These are phyloP conservation scores for Axis porcinus DNA, from an alignment of 2,113 vertebrate species.

Conservation along the genomic window DNA sequence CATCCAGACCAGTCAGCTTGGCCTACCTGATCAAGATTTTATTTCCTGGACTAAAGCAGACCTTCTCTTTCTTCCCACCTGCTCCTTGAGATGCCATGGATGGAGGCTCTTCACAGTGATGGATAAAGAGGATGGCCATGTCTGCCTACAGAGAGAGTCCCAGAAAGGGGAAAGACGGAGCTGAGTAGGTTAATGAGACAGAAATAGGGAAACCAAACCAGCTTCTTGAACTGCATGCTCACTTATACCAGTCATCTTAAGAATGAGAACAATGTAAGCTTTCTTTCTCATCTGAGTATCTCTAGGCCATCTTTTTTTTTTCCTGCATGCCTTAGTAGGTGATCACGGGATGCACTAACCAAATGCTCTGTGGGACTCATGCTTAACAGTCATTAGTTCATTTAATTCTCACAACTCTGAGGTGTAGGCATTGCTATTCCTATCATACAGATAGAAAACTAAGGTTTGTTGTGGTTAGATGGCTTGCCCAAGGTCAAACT, in stretches of 20 bases:
- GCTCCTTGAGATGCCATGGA: background rate
- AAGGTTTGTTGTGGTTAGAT: background rate
- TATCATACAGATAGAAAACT: background rate
- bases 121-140: background rate
- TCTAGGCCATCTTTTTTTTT: background rate
- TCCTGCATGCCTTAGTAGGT: background rate
- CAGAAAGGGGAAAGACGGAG: background rate
- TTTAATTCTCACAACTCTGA: background rate
- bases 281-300: background rate
- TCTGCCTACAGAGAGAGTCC: background rate
- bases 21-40: background rate
- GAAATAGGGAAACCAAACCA: background rate
- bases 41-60: background rate
- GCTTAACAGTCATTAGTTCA: background rate
- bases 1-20: background rate
- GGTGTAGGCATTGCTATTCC: background rate
- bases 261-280: background rate
- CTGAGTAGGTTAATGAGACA: background rate
- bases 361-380: background rate
- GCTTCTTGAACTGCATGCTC: background rate
- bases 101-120: background rate
- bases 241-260: slow-evolving; percentile 5
- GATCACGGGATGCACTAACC: background rate
- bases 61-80: background rate
- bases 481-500: background rate